Base-by-base conservation (phyloP, 2,888 invertebrate genomes). In the Netelia fuscicornis region DNA sequence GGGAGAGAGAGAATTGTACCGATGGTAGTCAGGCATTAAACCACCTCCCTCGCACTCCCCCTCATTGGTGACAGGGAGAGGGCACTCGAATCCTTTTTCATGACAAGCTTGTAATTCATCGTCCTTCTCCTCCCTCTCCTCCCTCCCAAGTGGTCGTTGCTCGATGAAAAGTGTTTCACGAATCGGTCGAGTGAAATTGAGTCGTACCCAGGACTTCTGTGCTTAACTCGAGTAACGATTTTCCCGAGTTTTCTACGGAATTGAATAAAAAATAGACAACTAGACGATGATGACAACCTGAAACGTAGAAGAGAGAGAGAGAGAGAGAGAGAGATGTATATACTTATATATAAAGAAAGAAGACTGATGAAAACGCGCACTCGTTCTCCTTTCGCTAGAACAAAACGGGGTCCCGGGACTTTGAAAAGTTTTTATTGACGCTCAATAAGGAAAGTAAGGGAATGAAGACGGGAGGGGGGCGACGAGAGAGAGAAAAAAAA, bases 381-480 rank as follows among this genome's bases (percentile, higher is more conserved):
- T 23, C 37, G 25, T 23, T 67, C 48, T n/a, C 42, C 30, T 10
- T 65, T 60, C 23, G 56, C 56, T 20, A 64, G 71, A 62, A 64
- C 52, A 68, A 58, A 71, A 52, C 37, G 25, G 44, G 52, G 42
- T 58, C 67, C 56, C 44, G 80, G 30, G 60, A 81, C 67, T 77
- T 71, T 65, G 52, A 80, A 30, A 81, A 84, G 65, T 84, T 80
- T 79, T 85, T 85, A 85, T 79, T 77, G 82, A 82, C 65, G 75
- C 67, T 81, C 62, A 60, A 74, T 60, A 65, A 56, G 65, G 71
- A 60, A 64, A 37, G 68, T 68, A 68, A 54, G 25, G 70, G 54
- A 62, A 72, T 13, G 68, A 48, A 67, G 56, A 58, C 11, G 56
- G 52, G 67, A 68, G 56, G 20, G 20, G 67, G 20, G 48, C 13